These are phyloP conservation scores for Sebastes matsubarae DNA, from an alignment of 2,797 vertebrate species.

Conservation along the genomic window DNA sequence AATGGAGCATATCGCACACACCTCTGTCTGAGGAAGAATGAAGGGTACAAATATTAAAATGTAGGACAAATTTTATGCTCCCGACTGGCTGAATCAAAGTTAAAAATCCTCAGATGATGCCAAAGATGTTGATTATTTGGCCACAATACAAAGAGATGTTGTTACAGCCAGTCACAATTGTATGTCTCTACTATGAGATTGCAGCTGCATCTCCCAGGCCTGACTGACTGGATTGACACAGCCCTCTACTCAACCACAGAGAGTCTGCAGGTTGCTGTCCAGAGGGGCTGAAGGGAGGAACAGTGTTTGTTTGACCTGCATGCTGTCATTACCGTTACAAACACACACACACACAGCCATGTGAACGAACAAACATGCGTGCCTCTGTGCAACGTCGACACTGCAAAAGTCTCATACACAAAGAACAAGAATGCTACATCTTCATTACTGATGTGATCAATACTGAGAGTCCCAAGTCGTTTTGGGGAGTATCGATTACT, in stretches of 20 bases:
- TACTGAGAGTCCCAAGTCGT: constrained; percentile 35
- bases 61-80: not conserved
- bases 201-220: not conserved
- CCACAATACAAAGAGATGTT: not conserved
- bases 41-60: not conserved
- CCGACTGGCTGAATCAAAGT: not conserved
- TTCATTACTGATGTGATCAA: constrained; percentile 55
- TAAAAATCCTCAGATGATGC: not conserved
- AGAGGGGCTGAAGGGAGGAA: constrained; percentile 19
- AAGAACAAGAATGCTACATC: constrained; percentile 60
- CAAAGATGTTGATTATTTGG: not conserved
- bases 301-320: constrained; percentile 25
- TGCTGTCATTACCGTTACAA: constrained; percentile 33
- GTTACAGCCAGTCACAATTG: not conserved
- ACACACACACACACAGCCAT: constrained; percentile 25
- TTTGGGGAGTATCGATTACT: constrained; percentile 41
- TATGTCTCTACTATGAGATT: not conserved
- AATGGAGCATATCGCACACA: not conserved
- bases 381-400: not conserved
- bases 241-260: not conserved
- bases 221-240: not conserved
- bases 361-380: constrained; percentile 14
- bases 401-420: constrained; percentile 5
- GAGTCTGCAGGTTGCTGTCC: constrained; percentile 5
- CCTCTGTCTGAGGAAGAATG: not conserved